phyloP scores from a whole-genome alignment of 2,113 vertebrate species.

The Taxidea taxus region DNA sequence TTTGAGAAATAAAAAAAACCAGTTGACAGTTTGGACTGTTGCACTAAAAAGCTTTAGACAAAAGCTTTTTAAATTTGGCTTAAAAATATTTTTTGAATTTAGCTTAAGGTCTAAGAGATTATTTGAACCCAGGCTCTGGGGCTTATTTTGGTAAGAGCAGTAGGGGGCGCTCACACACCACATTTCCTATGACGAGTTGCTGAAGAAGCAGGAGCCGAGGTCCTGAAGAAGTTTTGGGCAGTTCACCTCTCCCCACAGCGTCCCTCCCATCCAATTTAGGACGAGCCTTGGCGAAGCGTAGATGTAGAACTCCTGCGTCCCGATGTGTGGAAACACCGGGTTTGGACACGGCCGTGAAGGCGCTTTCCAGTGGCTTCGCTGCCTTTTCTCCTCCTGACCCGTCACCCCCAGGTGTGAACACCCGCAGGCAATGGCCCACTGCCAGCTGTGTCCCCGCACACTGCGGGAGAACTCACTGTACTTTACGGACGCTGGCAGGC shows the following conservation, averaged over 20 bases:
- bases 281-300: not conserved
- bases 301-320: not conserved
- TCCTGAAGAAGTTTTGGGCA: not conserved
- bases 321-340: not conserved
- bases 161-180: conserved; percentile 16
- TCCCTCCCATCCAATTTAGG: too few species aligned
- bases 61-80: not conserved
- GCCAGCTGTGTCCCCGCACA: not conserved
- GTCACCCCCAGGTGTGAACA: not conserved
- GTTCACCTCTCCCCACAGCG: not conserved
- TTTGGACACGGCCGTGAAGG: not conserved
- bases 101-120: not conserved
- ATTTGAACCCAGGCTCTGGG: too few species aligned
- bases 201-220: accelerated
- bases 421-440: accelerated
- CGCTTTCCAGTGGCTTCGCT: accelerated
- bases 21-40: not conserved
- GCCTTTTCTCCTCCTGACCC: not conserved
- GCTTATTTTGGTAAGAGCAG: not conserved
- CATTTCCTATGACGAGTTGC: not conserved
- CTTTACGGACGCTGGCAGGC: not conserved
- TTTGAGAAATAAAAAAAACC: not conserved
- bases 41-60: conserved; percentile 15
- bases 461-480: not conserved
- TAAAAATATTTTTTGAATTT: not conserved